Evolutionary conservation across 92 coral and sea anemone species (phyloP).

Genomic region (Hydrozoanthus gracilis): DNA sequence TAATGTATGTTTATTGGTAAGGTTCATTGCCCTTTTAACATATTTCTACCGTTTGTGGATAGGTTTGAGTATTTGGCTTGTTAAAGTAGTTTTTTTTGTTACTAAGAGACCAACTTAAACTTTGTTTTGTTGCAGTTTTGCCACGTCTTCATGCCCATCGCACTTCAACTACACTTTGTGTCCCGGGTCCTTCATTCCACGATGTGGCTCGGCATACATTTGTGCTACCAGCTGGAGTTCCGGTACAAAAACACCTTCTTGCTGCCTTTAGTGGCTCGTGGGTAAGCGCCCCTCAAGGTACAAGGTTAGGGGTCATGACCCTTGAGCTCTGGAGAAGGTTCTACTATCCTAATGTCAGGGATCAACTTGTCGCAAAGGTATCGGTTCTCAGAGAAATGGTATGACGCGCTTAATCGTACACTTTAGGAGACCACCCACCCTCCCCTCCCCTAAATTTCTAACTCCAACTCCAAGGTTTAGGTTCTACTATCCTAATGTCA

Average conservation of each 20-base stretch:
- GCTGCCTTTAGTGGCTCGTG: conserved; percentile 96
- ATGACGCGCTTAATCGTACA: too few relatives aligned
- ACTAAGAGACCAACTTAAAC: not conserved
- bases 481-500: conserved; percentile 92
- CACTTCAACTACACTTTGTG: conserved; percentile 90
- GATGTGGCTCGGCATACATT: conserved; percentile 88
- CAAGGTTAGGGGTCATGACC: conserved; percentile 86
- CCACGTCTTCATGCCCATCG: conserved; percentile 85
- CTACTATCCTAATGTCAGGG: conserved; percentile 96
- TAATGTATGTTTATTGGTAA: too few relatives aligned
- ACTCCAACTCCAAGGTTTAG: too few relatives aligned
- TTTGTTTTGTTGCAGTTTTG: conserved; percentile 49
- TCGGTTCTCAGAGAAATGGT: too few relatives aligned
- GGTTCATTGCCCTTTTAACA: too few relatives aligned
- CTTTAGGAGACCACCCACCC: too few relatives aligned
- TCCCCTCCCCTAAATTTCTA: too few relatives aligned
- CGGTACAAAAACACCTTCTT: conserved; percentile 86
- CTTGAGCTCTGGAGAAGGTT: conserved; percentile 97
- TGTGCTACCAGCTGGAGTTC: conserved; percentile 81
- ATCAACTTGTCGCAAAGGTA: conserved; percentile 98
- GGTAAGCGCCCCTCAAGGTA: conserved; percentile 67
- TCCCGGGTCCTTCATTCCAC: conserved; percentile 93
- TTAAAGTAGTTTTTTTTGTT: not conserved
- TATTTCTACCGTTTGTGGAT: too few relatives aligned
- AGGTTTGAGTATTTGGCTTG: too few relatives aligned